Conservation (phyloP, 2,797 vertebrate genomes). For the Arvicola amphibius region DNA sequence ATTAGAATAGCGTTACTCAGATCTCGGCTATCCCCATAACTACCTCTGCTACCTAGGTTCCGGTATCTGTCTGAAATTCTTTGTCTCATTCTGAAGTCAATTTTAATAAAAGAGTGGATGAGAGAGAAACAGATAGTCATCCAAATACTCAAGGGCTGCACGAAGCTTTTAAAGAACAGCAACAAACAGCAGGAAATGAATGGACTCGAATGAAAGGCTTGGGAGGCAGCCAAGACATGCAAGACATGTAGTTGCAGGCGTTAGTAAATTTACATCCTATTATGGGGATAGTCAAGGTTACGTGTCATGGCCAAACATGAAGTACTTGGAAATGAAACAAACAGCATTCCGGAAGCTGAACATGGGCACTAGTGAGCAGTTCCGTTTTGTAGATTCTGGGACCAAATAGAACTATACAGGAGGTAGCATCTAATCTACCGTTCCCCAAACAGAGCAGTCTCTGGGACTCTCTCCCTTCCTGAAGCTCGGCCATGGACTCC, state of each 20-base stretch:
- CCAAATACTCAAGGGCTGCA: background rate
- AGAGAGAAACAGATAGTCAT: slow-evolving; percentile 54
- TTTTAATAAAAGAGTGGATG: slow-evolving; percentile 60
- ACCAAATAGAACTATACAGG: background rate
- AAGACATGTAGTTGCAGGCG: slow-evolving; percentile 53
- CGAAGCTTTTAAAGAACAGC: slow-evolving; percentile 48
- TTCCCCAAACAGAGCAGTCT: background rate
- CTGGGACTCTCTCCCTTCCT: background rate
- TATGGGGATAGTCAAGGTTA: slow-evolving; percentile 54
- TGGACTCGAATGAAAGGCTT: slow-evolving; percentile 63
- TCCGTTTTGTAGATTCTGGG: slow-evolving; percentile 22
- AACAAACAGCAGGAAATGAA: slow-evolving; percentile 47
- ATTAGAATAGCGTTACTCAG: slow-evolving; percentile 76
- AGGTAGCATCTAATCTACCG: background rate
- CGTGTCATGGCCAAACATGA: background rate
- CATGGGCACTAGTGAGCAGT: background rate
- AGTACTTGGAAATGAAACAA: slow-evolving; percentile 36
- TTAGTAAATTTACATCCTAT: slow-evolving; percentile 69
- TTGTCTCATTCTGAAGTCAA: slow-evolving; percentile 62
- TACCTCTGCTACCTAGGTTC: slow-evolving; percentile 66
- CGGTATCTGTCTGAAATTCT: slow-evolving; percentile 47
- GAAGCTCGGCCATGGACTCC: background rate
- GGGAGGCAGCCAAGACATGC: slow-evolving; percentile 54
- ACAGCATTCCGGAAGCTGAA: background rate
- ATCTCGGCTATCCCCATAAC: slow-evolving; percentile 49